Conservation (phyloP, 2,113 vertebrate species). For the Empidonax alnorum region DNA sequence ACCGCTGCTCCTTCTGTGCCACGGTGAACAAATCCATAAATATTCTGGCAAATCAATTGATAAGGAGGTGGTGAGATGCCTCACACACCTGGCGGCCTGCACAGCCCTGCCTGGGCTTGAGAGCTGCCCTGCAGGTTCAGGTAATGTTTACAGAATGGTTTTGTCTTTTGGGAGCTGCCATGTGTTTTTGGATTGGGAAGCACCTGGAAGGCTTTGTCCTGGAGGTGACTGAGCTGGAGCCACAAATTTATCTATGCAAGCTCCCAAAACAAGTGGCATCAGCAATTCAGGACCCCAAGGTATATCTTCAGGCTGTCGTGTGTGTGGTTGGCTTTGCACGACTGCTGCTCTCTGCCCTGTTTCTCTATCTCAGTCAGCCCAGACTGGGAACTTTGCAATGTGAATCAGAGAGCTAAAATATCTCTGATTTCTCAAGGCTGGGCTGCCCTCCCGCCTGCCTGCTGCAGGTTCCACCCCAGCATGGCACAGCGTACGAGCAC, state of each 20-base stretch:
- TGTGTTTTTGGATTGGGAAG: background rate
- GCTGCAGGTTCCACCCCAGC: background rate
- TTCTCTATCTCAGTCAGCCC: fast-evolving
- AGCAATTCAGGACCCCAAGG: fast-evolving
- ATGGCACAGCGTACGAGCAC: background rate
- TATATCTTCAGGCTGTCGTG: background rate
- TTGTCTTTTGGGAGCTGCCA: background rate
- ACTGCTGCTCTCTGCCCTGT: fast-evolving
- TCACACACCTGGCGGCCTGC: background rate
- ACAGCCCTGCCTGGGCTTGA: fast-evolving
- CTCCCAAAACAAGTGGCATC: background rate
- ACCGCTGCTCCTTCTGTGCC: fast-evolving
- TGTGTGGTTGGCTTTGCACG: background rate
- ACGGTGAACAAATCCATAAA: fast-evolving
- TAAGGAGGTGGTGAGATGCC: background rate
- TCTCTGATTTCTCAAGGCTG: background rate
- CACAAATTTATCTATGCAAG: background rate
- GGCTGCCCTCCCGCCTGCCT: background rate
- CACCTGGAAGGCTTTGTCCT: background rate
- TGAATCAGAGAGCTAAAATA: background rate
- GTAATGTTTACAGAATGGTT: background rate
- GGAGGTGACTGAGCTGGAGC: background rate
- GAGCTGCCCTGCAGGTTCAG: fast-evolving
- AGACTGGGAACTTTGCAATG: background rate
- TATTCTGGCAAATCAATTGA: background rate